These are phyloP conservation scores for Rhodinocichla rosea DNA, from an alignment of 2,113 vertebrate genomes.

Conservation along the genomic window DNA sequence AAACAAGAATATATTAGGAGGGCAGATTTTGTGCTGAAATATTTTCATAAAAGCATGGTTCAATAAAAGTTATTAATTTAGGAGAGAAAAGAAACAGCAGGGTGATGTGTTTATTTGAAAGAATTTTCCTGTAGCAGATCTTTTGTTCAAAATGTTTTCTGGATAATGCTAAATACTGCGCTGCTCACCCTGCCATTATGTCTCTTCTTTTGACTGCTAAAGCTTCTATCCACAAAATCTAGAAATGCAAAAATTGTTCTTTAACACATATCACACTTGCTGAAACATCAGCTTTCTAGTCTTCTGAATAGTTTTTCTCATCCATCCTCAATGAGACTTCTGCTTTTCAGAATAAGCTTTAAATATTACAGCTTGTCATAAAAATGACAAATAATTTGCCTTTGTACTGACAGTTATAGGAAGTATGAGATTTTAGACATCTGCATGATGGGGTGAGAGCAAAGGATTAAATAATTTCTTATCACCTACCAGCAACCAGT, in stretches of 20 bases:
- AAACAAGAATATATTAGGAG: background rate
- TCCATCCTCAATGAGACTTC: background rate
- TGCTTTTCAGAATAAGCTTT: background rate
- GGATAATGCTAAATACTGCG: fast-evolving
- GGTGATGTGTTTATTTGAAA: background rate
- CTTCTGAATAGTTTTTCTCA: background rate
- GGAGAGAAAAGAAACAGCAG: background rate
- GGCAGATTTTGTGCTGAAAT: background rate
- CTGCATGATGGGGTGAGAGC: background rate
- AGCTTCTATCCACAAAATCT: background rate
- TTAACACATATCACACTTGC: background rate
- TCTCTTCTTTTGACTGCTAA: background rate
- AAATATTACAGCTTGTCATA: background rate
- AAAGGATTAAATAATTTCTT: background rate
- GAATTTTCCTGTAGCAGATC: background rate
- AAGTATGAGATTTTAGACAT: background rate
- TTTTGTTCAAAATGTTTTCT: background rate
- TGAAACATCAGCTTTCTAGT: background rate
- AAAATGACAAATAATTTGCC: background rate
- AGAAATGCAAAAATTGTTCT: background rate
- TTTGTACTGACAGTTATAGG: background rate
- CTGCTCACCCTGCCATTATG: background rate
- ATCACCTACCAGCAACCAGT: background rate
- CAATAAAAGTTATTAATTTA: background rate
- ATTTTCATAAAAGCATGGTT: background rate